Base-by-base conservation (phyloP, 2,888 invertebrate genomes). In the Physocephala rufipes region DNA sequence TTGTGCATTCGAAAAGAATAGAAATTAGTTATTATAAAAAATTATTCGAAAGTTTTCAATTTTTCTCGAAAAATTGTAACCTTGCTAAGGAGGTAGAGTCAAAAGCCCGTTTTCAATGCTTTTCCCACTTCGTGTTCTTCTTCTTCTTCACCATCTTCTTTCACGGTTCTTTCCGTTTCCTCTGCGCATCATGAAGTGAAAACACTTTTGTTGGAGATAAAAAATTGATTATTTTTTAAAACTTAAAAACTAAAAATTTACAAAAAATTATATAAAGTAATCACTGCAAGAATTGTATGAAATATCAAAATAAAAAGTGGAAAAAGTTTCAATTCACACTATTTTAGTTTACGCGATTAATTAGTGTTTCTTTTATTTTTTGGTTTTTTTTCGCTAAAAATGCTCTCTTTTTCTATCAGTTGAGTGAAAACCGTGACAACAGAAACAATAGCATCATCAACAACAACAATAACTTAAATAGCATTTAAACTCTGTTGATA, bases 401-500 rank as follows among this genome's bases (percentile, higher is more conserved):
- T 36, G 36, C 36, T 9, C 9, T 36, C 36, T 49, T n/a, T 53
- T 49, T 49, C 9, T 28, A 24, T 21, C 13, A 28, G 26, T 47
- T 68, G 45, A 30, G 49, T 21, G 30, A 61, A 36, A 16, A 62
- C 24, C 49, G 36, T 36, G 62, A 30, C 62, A 36, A 28, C n/a
- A 61, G 4, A 26, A 61, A 16, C 26, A 26, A 49, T 24, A 65
- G 51, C 63, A 64, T 24, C 49, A 64, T 47, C 65, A 26, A 65
- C 47, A 64, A 47, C 51, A 64, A 62, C 43, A 19, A 55, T 55
- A 55, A 55, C 53, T 28, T 28, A 58, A 21, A 2, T 61, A 68
- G 53, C 66, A 62, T 62, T 62, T 62, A 62, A 62, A 62, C 51
- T 53, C 19, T 51, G 2, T 53, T 21, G n/a, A n/a, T n/a, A n/a